A percentile compares a stretch with the other conserved stretches of the same genome.
These are phyloP conservation scores for Agapornis roseicollis DNA, from an alignment of 2,113 vertebrate genomes.

Conservation along the genomic window DNA sequence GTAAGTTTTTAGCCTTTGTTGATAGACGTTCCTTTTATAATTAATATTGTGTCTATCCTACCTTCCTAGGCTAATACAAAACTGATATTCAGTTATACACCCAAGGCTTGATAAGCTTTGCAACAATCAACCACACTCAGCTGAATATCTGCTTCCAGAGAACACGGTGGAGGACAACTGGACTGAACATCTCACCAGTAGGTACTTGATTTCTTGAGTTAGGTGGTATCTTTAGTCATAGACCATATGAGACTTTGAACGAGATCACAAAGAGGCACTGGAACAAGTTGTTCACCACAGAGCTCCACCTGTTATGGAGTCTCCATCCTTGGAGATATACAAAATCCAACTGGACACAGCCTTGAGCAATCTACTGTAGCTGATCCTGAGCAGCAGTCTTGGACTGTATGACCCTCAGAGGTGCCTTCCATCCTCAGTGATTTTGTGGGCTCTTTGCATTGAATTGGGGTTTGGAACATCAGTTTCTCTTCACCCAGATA, in stretches of 20 bases:
- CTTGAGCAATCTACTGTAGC: background rate
- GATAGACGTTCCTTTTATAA: background rate
- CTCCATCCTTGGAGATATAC: background rate
- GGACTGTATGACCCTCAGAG: background rate
- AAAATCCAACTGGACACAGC: background rate
- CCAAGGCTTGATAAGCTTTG: background rate
- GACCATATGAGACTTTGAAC: background rate
- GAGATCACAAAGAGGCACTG: background rate
- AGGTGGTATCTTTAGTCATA: background rate
- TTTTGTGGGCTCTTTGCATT: background rate
- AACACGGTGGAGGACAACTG: background rate
- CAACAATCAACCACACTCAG: background rate
- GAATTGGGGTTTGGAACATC: background rate
- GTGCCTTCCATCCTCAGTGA: background rate
- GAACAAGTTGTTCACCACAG: background rate
- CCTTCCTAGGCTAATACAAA: background rate
- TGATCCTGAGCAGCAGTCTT: background rate
- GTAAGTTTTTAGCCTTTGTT: background rate
- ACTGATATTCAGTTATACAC: background rate
- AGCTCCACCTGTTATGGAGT: background rate
- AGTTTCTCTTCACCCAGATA: background rate
- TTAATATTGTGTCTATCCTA: background rate
- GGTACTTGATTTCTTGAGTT: background rate
- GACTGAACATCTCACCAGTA: background rate
- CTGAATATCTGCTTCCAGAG: background rate